Base-by-base conservation (phyloP, 2,888 invertebrate genomes). In the Agrilus cyanescens region DNA sequence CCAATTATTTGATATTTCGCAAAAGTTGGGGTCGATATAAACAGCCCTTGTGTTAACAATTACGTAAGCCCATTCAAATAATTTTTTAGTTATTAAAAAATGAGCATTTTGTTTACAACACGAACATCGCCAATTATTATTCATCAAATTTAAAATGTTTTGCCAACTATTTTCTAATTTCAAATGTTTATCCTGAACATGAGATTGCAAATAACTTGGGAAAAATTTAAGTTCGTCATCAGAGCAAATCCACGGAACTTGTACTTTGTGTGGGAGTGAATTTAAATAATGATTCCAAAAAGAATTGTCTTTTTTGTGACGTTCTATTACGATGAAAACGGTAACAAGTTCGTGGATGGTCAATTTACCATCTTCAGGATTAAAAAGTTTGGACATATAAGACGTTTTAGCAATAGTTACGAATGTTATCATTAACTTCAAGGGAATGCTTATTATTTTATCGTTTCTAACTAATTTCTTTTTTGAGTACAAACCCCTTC, bases 31-130 rank as follows among this genome's bases (percentile, higher is more conserved):
- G 57, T 81, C 74, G 53, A 86, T 70, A 62, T 81, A 89, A 13
- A 93, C 83, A 57, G 84, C 82, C 59, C 93, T 76, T 4, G 89
- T 86, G 63, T 91, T 90, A 1, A 93, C 85, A 52, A 81, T 78
- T 59, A 82, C 82, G 69, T 86, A 90, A 10, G 84, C 83, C 85
- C 86, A 88, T 55, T 75, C 74, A 63, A 80, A 90, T 36, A 66
- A 58, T 29, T 71, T 61, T 44, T 74, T 65, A 30, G 69, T 70
- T 53, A 82, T 72, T 54, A 76, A 68, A 38, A 67, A 53, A 45
- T 54, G 52, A 31, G 70, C 64, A 53, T 63, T 30, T 57, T 63
- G 35, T 50, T 65, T 55, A 54, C 70, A 70, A 67, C 68, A 65
- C 35, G 53, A 40, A 46, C 71, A 73, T 58, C 54, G 47, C 50